Conservation (phyloP, 2,113 vertebrate genomes). For the Macrotus californicus region DNA sequence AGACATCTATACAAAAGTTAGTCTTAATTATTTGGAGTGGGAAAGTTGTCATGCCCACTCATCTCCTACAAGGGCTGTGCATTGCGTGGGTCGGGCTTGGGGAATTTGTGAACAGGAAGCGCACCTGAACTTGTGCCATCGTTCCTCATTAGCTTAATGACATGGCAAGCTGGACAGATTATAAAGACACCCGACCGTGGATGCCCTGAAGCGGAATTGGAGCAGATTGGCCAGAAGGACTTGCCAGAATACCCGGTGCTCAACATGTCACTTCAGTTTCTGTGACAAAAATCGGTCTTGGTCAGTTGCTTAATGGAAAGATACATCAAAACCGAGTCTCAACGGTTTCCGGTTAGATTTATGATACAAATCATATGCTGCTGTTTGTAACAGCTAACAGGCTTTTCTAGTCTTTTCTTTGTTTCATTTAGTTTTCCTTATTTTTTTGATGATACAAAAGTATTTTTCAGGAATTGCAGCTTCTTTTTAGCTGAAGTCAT, state of each 20-base stretch:
- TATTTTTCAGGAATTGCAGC: not conserved
- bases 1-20: not conserved
- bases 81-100: not conserved
- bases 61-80: not conserved
- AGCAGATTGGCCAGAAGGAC: not conserved
- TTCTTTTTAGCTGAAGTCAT: not conserved
- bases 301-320: not conserved
- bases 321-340: not conserved
- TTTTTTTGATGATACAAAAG: not conserved
- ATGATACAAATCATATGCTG: not conserved
- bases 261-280: not conserved
- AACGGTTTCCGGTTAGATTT: not conserved
- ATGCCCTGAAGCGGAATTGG: not conserved
- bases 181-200: not conserved
- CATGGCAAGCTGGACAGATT: not conserved
- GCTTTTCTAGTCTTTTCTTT: not conserved
- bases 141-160: constrained; percentile 23
- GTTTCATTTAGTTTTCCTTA: not conserved
- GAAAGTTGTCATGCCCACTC: not conserved
- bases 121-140: not conserved
- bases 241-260: not conserved
- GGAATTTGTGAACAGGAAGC: not conserved
- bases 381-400: not conserved
- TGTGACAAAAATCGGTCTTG: not conserved
- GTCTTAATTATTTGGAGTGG: not conserved